These are phyloP conservation scores for Rosalia funebris DNA, from an alignment of 2,888 invertebrate genomes.

Conservation along the genomic window DNA sequence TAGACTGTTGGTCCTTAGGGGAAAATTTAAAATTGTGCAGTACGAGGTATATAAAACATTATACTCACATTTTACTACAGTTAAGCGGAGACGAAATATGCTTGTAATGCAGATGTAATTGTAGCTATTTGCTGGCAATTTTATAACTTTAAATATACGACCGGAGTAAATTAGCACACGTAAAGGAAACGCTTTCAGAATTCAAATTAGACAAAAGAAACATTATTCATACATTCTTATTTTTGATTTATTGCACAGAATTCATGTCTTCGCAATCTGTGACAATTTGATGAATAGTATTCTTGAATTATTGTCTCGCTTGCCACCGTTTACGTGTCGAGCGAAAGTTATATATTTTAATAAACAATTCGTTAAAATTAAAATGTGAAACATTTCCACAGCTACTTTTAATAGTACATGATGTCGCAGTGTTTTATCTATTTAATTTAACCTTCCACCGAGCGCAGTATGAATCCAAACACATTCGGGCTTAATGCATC, in stretches of 20 bases:
- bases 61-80: slow-evolving; percentile 12
- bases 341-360: too few relatives aligned
- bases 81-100: slow-evolving; percentile 17
- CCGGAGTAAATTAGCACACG: slow-evolving; percentile 41
- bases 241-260: slow-evolving; percentile 38
- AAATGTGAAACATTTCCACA: too few relatives aligned
- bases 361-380: too few relatives aligned
- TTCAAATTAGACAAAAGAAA: slow-evolving; percentile 41
- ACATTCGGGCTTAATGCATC: too few relatives aligned
- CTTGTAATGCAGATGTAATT: slow-evolving; percentile 33
- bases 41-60: slow-evolving; percentile 16
- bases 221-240: slow-evolving; percentile 40
- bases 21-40: slow-evolving; percentile 4
- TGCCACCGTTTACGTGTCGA: slow-evolving; percentile 5
- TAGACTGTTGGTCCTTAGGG: slow-evolving; percentile 2
- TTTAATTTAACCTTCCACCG: too few relatives aligned
- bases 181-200: slow-evolving; percentile 42
- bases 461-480: too few relatives aligned
- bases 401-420: too few relatives aligned
- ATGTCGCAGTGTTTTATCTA: too few relatives aligned
- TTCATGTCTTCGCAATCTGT: slow-evolving; percentile 39
- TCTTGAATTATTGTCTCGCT: slow-evolving; percentile 22
- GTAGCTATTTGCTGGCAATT: slow-evolving; percentile 40
- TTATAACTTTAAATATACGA: slow-evolving; percentile 38
- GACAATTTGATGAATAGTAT: slow-evolving; percentile 37